Percentiles rank a stretch among this genome's conserved stretches.
Conservation (phyloP, 2,888 invertebrate species). For the Abrostola triplasia region DNA sequence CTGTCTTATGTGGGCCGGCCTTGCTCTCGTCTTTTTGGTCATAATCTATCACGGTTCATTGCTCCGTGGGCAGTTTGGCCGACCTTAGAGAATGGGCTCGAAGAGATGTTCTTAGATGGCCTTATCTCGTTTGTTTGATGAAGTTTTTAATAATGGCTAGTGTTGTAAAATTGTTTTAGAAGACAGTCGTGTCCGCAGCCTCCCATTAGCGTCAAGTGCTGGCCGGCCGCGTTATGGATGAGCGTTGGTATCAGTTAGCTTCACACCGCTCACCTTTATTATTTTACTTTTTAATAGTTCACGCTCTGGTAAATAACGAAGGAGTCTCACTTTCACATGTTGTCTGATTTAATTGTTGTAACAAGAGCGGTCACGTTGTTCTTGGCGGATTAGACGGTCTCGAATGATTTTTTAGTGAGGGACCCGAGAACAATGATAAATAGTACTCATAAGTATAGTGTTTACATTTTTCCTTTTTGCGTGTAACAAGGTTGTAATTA, state of each 20-base stretch:
- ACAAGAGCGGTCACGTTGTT: conserved; percentile 35
- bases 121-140: conserved; percentile 61
- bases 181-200: conserved; percentile 54
- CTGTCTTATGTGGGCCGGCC: conserved; percentile 83
- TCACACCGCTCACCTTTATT: conserved; percentile 50
- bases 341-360: conserved; percentile 64
- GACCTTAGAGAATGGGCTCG: conserved; percentile 39
- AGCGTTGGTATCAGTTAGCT: conserved; percentile 54
- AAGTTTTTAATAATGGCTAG: conserved; percentile 56
- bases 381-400: conserved; percentile 12
- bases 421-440: conserved; percentile 8
- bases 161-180: conserved; percentile 59
- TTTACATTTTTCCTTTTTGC: conserved; percentile 34
- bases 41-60: conserved; percentile 82
- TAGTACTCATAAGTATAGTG: conserved; percentile 12
- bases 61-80: conserved; percentile 73
- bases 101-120: conserved; percentile 48
- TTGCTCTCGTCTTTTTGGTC: conserved; percentile 80
- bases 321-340: conserved; percentile 75
- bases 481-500: conserved; percentile 38
- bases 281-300: conserved; percentile 62
- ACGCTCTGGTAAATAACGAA: conserved; percentile 77
- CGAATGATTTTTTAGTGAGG: not conserved
- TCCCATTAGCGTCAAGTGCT: conserved; percentile 52
- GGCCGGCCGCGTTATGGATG: conserved; percentile 48